Evolutionary conservation across 2,888 invertebrate genomes (phyloP).

Genomic region (Hedya salicella): DNA sequence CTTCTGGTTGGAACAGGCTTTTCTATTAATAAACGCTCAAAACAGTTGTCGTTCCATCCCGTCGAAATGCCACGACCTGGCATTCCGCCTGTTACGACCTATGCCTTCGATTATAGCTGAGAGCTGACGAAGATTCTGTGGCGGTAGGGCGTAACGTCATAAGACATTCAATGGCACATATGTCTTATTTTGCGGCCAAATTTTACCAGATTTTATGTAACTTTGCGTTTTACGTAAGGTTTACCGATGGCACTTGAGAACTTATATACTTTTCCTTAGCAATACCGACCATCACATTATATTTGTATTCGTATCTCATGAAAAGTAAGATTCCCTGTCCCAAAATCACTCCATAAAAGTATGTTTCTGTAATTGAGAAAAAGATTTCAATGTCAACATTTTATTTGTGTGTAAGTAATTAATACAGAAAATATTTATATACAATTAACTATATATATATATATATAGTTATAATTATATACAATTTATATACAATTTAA

Average conservation of each 20-base stretch:
- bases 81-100: slow-evolving; percentile 31
- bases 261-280: not conserved
- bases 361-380: too few relatives aligned
- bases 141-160: not conserved
- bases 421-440: too few relatives aligned
- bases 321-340: too few relatives aligned
- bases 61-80: slow-evolving; percentile 35
- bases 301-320: too few relatives aligned
- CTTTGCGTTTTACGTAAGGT: not conserved
- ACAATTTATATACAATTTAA: too few relatives aligned
- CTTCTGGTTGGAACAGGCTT: not conserved
- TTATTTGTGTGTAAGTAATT: too few relatives aligned
- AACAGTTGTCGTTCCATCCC: slow-evolving; percentile 33
- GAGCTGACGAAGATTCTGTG: slow-evolving; percentile 8
- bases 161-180: not conserved
- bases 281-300: too few relatives aligned
- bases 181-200: not conserved
- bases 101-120: slow-evolving; percentile 24
- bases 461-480: too few relatives aligned
- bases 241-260: not conserved
- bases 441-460: too few relatives aligned
- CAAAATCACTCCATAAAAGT: too few relatives aligned
- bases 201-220: not conserved
- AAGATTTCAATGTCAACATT: too few relatives aligned
- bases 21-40: slow-evolving; percentile 34